phyloP scores from a whole-genome alignment of 1,140 invertebrate species.

The Sitobion miscanthi region DNA sequence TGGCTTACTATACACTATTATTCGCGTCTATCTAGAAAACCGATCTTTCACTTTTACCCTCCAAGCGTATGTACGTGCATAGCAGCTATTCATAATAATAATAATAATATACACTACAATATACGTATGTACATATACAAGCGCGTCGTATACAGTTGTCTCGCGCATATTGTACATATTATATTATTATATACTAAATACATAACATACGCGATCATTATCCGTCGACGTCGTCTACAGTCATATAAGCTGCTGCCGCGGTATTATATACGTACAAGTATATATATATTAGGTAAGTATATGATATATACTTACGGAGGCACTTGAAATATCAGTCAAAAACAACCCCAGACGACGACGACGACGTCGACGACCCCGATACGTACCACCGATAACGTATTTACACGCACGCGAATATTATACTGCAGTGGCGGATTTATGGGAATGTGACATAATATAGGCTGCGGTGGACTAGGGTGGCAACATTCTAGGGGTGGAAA shows the following conservation, averaged over 20 bases:
- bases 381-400: not conserved
- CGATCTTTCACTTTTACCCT: constrained; percentile 2
- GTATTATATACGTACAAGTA: not conserved
- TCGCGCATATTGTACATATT: not conserved
- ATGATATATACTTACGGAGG: not conserved
- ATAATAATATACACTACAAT: not conserved
- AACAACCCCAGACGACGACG: not conserved
- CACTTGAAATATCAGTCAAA: constrained; percentile 1
- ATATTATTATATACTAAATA: not conserved
- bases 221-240: not conserved
- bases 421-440: not conserved
- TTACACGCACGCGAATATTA: not conserved
- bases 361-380: not conserved
- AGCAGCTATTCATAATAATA: constrained; percentile 2
- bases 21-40: not conserved
- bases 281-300: not conserved
- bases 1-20: not conserved
- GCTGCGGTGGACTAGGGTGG: not conserved
- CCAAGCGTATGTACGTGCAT: not conserved
- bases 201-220: constrained; percentile 1
- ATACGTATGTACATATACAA: not conserved
- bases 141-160: not conserved
- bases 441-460: not conserved
- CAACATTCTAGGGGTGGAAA: not conserved
- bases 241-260: not conserved